Percentiles rank a stretch among this genome's conserved stretches.
Evolutionary conservation across 1,140 invertebrate genomes (phyloP).

Genomic region (Drosophila cardini): DNA sequence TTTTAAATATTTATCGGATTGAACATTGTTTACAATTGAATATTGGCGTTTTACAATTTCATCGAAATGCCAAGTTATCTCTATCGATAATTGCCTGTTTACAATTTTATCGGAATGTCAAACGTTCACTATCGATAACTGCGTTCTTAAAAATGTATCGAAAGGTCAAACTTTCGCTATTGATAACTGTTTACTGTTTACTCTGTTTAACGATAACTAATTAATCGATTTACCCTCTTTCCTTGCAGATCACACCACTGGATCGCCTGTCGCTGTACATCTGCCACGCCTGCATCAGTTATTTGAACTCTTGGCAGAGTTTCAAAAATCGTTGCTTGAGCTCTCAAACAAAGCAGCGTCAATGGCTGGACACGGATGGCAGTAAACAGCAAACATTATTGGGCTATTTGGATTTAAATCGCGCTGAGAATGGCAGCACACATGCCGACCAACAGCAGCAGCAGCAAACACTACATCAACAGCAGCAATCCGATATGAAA

Average conservation of each 20-base stretch:
- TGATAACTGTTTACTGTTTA: background rate
- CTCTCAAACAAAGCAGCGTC: constrained; percentile 78
- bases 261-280: constrained; percentile 80
- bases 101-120: too few species aligned
- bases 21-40: too few species aligned
- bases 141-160: too few species aligned
- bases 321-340: constrained; percentile 84
- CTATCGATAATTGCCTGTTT: too few species aligned
- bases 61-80: too few species aligned
- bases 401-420: constrained; percentile 74
- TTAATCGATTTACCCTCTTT: constrained; percentile 13
- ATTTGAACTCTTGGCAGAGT: constrained; percentile 84
- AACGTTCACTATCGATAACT: too few species aligned
- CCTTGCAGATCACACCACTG: constrained; percentile 68
- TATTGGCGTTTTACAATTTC: too few species aligned
- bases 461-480: constrained; percentile 52
- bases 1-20: too few species aligned
- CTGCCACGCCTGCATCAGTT: constrained; percentile 84
- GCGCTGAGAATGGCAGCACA: constrained; percentile 61
- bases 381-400: constrained; percentile 64
- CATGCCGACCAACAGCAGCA: constrained; percentile 36
- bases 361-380: constrained; percentile 75
- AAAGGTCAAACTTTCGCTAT: too few species aligned
- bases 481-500: constrained; percentile 52
- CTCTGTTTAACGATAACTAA: background rate